Conservation (phyloP, 2,113 vertebrate species). For the Mormyrus lacerda region DNA sequence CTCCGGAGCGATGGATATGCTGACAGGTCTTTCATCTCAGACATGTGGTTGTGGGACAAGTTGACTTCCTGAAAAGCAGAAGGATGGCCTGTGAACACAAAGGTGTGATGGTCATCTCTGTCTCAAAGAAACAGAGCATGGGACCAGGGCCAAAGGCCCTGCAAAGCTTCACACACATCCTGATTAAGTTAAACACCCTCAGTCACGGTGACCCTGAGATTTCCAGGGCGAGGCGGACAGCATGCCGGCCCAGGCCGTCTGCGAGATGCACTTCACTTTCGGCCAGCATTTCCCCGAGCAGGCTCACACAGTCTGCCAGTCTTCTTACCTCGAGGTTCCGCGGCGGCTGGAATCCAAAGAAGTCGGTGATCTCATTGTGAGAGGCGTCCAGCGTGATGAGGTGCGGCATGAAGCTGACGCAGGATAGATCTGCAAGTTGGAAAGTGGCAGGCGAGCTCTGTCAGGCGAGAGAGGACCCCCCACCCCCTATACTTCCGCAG, state of each 20-base stretch:
- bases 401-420: slow-evolving; percentile 78
- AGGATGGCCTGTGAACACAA: background rate
- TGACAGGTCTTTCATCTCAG: slow-evolving; percentile 75
- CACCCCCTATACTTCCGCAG: background rate
- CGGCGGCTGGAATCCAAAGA: slow-evolving; percentile 75
- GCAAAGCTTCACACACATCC: background rate
- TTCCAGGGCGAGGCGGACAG: background rate
- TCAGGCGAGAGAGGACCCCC: background rate
- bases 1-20: slow-evolving; percentile 60
- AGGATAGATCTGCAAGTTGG: slow-evolving; percentile 75
- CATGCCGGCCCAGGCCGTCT: background rate
- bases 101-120: background rate
- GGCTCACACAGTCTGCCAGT: slow-evolving; percentile 48
- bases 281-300: background rate
- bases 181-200: background rate
- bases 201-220: background rate
- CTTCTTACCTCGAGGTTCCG: slow-evolving; percentile 78
- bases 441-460: slow-evolving; percentile 26
- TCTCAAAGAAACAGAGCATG: background rate
- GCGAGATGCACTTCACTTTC: background rate
- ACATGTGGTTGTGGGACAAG: slow-evolving; percentile 77
- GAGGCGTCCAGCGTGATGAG: slow-evolving; percentile 75
- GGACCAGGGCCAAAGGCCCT: background rate
- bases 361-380: slow-evolving; percentile 70
- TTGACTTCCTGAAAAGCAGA: slow-evolving; percentile 69